phyloP scores from a whole-genome alignment of 1,140 invertebrate genomes.

The Caenorhabditis remanei region DNA sequence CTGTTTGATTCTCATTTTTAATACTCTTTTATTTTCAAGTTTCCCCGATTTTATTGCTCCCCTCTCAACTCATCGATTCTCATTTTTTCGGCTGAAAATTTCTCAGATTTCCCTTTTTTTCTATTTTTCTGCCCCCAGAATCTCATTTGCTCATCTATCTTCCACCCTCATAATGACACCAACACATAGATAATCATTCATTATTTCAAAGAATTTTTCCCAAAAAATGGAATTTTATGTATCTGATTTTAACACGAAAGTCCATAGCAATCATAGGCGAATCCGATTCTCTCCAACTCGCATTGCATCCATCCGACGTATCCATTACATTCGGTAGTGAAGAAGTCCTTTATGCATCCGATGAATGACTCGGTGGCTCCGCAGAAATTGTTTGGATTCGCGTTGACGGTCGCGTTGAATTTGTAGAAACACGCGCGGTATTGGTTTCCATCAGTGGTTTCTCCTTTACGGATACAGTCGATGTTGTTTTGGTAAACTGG shows the following conservation, averaged over 20 bases:
- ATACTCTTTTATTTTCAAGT: background rate
- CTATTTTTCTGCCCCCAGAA: too few species aligned
- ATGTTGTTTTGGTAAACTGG: conserved; percentile 53
- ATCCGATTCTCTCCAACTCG: conserved; percentile 59
- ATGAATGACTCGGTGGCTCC: conserved; percentile 16
- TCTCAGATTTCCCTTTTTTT: too few species aligned
- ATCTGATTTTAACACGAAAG: background rate
- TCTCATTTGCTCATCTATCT: too few species aligned
- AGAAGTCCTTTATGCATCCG: conserved; percentile 51
- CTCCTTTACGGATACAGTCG: conserved; percentile 28
- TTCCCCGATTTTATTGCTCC: background rate
- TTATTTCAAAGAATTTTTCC: too few species aligned
- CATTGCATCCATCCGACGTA: conserved; percentile 60
- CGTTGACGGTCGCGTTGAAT: conserved; percentile 49
- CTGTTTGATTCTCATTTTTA: conserved; percentile 34
- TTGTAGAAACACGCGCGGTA: conserved; percentile 49
- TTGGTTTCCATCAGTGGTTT: conserved; percentile 47
- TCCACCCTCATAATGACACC: too few species aligned
- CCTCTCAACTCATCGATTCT: background rate
- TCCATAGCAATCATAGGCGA: conserved; percentile 61
- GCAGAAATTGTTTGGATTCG: conserved; percentile 56
- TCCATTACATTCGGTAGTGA: background rate
- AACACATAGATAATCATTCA: too few species aligned
- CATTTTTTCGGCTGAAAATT: too few species aligned
- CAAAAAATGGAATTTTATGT: too few species aligned